These are phyloP conservation scores for Coptodon bakossiorum DNA, from an alignment of 2,113 vertebrate genomes.

Conservation along the genomic window DNA sequence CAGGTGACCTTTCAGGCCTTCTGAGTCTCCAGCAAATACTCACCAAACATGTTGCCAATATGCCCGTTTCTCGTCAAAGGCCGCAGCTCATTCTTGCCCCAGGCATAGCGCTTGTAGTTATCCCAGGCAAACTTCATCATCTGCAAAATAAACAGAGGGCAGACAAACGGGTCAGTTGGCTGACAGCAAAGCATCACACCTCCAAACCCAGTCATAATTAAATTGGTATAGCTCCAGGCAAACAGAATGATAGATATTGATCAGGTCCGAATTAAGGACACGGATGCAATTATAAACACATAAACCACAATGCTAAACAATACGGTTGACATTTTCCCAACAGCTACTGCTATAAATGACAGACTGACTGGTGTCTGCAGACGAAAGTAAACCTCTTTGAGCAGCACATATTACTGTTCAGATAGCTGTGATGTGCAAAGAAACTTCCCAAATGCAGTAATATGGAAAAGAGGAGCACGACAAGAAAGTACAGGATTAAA, in stretches of 20 bases:
- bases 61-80: slow-evolving; percentile 88
- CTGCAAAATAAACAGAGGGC: slow-evolving; percentile 65
- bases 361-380: neutral
- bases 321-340: slow-evolving; percentile 25
- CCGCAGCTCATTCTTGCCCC: slow-evolving; percentile 93
- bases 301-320: slow-evolving; percentile 20
- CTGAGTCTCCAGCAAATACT: slow-evolving; percentile 59
- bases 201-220: slow-evolving; percentile 17
- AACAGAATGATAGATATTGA: slow-evolving; percentile 44
- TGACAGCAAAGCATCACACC: neutral
- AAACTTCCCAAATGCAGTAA: neutral
- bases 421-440: neutral
- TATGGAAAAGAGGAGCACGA: neutral
- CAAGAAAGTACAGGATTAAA: neutral
- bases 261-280: slow-evolving; percentile 45
- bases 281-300: slow-evolving; percentile 34
- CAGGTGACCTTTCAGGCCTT: neutral
- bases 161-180: slow-evolving; percentile 2
- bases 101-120: slow-evolving; percentile 88
- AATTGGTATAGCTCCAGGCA: slow-evolving; percentile 28
- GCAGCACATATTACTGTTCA: neutral
- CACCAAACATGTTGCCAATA: slow-evolving; percentile 95
- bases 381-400: neutral
- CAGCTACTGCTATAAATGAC: slow-evolving; percentile 26
- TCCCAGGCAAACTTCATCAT: slow-evolving; percentile 99